Evolutionary conservation across 2,113 vertebrate genomes (phyloP).

Genomic region (Carollia perspicillata): DNA sequence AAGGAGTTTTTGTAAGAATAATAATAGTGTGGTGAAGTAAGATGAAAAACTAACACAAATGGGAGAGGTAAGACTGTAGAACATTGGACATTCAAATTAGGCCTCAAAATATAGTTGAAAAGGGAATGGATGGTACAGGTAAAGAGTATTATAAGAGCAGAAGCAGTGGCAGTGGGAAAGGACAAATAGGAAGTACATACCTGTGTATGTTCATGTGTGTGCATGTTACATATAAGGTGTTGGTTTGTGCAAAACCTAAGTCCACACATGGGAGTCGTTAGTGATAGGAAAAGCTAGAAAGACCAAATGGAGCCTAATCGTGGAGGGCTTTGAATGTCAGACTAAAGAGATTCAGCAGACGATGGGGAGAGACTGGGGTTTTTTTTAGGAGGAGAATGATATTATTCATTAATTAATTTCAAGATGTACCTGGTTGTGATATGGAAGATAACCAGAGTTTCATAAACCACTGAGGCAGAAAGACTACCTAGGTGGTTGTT

Average conservation of each 20-base stretch:
- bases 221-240: background rate
- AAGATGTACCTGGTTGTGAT: background rate
- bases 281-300: background rate
- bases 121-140: background rate
- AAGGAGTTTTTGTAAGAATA: background rate
- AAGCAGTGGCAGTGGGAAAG: background rate
- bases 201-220: background rate
- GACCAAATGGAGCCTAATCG: background rate
- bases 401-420: background rate
- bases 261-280: background rate
- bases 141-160: background rate
- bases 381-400: background rate
- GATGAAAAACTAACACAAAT: constrained; percentile 10
- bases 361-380: background rate
- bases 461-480: background rate
- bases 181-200: background rate
- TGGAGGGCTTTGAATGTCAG: background rate
- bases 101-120: background rate
- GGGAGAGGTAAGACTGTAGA: background rate
- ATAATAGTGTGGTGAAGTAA: background rate
- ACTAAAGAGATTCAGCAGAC: background rate
- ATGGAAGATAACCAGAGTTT: background rate
- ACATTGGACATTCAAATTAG: background rate
- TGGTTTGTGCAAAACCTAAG: background rate
- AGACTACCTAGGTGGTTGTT: background rate